Conservation (phyloP, 2,888 invertebrate genomes). For the Hypselothyrea guttata region DNA sequence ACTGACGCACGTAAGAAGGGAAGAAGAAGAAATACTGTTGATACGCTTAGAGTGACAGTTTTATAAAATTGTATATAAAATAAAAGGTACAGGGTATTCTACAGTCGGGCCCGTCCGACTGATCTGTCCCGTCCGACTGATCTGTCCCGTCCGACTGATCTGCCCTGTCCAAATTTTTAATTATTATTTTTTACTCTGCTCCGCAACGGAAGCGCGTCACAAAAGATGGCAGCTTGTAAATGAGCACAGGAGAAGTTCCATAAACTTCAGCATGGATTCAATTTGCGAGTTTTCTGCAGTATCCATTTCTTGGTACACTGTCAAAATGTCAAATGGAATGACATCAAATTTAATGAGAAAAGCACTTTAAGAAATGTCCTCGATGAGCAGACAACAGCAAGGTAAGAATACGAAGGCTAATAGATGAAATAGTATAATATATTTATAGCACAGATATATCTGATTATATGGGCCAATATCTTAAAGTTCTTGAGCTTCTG, state of each 20-base stretch:
- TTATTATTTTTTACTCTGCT: conserved; percentile 13
- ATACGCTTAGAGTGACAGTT: too few species aligned
- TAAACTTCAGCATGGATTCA: not conserved
- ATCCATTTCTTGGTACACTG: conserved; percentile 7
- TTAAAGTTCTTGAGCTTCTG: too few species aligned
- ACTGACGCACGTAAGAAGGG: too few species aligned
- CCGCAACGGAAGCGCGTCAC: not conserved
- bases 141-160: not conserved
- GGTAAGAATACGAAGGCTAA: not conserved
- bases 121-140: too few species aligned
- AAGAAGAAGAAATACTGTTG: too few species aligned
- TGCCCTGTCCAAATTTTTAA: conserved; percentile 30
- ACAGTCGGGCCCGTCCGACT: too few species aligned
- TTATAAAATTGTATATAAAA: too few species aligned
- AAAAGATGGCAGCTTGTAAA: conserved; percentile 3
- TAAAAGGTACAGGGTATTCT: too few species aligned
- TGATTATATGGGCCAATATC: too few species aligned
- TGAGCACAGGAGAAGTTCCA: not conserved
- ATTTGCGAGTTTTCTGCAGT: conserved; percentile 7
- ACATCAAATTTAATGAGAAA: conserved; percentile 16
- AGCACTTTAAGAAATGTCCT: conserved; percentile 4
- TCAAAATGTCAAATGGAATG: conserved; percentile 18
- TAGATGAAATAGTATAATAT: too few species aligned
- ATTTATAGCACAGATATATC: too few species aligned
- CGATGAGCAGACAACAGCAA: conserved; percentile 6